Evolutionary conservation across 2,888 invertebrate genomes (phyloP), one percentile per base, ranked within the genome.

Genomic region (Oligia strigilis): DNA sequence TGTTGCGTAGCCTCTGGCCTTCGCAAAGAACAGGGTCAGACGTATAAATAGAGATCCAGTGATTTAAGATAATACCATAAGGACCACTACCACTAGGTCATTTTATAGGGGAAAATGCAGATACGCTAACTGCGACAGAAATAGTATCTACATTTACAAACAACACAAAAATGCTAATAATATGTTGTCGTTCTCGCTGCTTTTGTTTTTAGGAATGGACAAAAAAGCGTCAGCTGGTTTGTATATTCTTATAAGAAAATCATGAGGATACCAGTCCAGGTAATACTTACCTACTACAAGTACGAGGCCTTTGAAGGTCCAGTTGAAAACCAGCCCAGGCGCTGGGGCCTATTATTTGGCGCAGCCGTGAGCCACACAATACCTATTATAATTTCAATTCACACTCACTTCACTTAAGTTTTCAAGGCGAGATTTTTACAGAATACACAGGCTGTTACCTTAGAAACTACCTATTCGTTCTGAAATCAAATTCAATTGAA

Each of bases 1-100:
- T 83, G 81, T 86, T 83, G 77, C 87, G 72, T 64, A 75, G 64
- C 55, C 43, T 52, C 52, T 66, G 72, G 60, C 87, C 78, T 86
- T 80, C 69, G 4, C 43, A 19, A 49, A 40, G 69, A 67, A 62
- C 29, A 65, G 67, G 84, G 81, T 74, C 70, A 87, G 49, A 43
- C 58, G 49, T 60, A 52, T 65, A 75, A 55, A 80, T 58, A 80
- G 49, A 70, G 40, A 78, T 73, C 11, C 71, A 67, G 62, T 64
- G 73, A 78, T 82, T 78, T 76, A 46, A 75, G 19, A 75, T 81
- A 69, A 62, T n/a, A 60, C 65, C 62, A 69, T 43, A 19, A 66
- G 72, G 75, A 66, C 58, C 11, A 19, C 9, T n/a, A 52, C 8
- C 1, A 8, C 14, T 49, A 71, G 66, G 62, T 52, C 23, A 72